phyloP scores from a whole-genome alignment of 2,797 vertebrate genomes.

The Crenuchus spilurus region DNA sequence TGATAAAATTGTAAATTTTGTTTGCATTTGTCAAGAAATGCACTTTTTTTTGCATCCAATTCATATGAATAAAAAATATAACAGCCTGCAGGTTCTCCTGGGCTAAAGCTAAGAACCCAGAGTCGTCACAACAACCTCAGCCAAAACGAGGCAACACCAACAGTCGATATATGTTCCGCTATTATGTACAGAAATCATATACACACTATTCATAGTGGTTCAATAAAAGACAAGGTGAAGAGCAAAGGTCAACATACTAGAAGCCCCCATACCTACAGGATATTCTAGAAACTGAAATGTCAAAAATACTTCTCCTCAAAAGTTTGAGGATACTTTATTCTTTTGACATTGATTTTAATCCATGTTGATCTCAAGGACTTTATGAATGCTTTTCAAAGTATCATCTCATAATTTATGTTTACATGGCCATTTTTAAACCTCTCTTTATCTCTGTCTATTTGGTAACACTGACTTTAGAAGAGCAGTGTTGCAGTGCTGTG shows the following conservation, averaged over 20 bases:
- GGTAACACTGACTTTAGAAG: not conserved
- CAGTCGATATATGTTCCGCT: not conserved
- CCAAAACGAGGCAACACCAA: not conserved
- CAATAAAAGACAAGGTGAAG: slow-evolving; percentile 21
- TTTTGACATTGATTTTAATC: not conserved
- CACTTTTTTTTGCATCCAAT: too few relatives aligned
- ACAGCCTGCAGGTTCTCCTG: slow-evolving; percentile 52
- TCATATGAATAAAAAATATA: slow-evolving; percentile 12
- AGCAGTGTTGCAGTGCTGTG: not conserved
- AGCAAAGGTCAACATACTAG: not conserved
- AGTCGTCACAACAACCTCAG: slow-evolving; percentile 48
- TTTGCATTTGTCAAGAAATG: too few relatives aligned
- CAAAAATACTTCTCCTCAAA: not conserved
- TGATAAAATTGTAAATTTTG: too few relatives aligned
- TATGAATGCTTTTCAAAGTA: too few relatives aligned
- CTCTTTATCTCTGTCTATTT: too few relatives aligned
- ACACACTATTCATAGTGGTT: slow-evolving; percentile 41
- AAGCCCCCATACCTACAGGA: not conserved
- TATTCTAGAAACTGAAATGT: not conserved
- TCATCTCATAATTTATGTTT: too few relatives aligned
- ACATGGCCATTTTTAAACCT: too few relatives aligned
- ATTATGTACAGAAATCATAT: slow-evolving; percentile 1
- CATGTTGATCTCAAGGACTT: not conserved
- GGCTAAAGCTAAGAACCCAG: slow-evolving; percentile 54
- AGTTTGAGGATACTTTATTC: not conserved